Base-by-base conservation (phyloP, 2,888 invertebrate genomes). In the Drosophila niveifrons region DNA sequence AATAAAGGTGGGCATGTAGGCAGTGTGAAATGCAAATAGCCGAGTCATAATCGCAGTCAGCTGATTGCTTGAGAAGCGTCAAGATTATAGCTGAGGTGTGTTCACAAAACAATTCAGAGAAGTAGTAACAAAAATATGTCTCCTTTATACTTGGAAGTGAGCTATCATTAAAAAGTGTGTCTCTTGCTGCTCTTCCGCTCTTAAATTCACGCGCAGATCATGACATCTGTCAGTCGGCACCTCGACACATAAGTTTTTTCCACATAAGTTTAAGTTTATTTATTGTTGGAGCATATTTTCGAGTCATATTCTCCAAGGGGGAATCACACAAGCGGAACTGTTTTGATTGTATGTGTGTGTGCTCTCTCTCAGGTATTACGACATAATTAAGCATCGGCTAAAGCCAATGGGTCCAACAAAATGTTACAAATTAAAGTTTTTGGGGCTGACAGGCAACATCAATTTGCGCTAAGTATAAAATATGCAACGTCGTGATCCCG, bases 381-480 rank as follows among this genome's bases (percentile, higher is more conserved):
- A 48, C 56, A 63, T 63, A 56, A 57, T 64, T 57, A 50, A 46
- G 47, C 31, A 51, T 23, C 3, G 18, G 18, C 50, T 43, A 10
- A 59, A 66, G 62, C 55, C 64, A 57, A 17, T 48, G 62, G 64
- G 47, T 17, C 23, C 36, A 34, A 68, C 62, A 66, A 70, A 80
- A 65, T 70, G 48, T 39, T 39, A 75, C 74, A 72, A 80, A 84
- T 84, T 72, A 59, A 68, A 67, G 56, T 43, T 46, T 59, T 53
- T 51, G 57, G 59, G 51, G 55, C 67, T 70, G 82, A 81, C 85
- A 82, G 70, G 66, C 50, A 55, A 68, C 88, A 82, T 84, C 77
- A 87, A 84, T 82, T 84, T 79, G 55, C 65, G 69, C 63, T 81
- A 81, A 83, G 75, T 66, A 48, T 46, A 11, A 51, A 46, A 41